Percentiles rank a stretch among this genome's conserved stretches.
Conservation (phyloP, 1,140 invertebrate genomes). For the Meloidogyne exigua region DNA sequence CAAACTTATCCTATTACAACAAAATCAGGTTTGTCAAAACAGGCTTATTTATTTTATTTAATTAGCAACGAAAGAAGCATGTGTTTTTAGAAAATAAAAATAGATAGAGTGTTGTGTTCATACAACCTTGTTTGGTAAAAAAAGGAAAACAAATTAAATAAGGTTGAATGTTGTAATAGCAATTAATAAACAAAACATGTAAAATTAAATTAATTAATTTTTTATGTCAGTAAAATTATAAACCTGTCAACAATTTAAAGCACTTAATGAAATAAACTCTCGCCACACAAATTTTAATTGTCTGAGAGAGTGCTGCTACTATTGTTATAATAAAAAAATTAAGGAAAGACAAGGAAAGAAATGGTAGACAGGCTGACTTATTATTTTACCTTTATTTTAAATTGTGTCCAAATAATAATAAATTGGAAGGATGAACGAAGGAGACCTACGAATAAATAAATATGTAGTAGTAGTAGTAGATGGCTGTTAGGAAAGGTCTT, state of each 20-base stretch:
- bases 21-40: too few relatives aligned
- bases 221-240: neutral
- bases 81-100: too few relatives aligned
- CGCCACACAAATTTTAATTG: constrained; percentile 4
- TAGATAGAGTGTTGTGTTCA: too few relatives aligned
- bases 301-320: neutral
- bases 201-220: neutral
- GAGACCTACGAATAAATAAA: neutral
- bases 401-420: neutral
- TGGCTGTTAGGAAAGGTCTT: neutral
- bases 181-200: neutral
- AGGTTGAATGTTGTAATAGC: neutral
- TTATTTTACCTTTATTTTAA: neutral
- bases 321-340: neutral
- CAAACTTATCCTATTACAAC: neutral
- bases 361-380: neutral
- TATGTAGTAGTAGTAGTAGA: too few relatives aligned
- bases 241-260: neutral
- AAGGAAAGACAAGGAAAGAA: neutral
- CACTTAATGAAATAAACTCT: constrained; percentile 5
- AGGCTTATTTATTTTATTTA: too few relatives aligned
- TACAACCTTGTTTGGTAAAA: too few relatives aligned
- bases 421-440: too few relatives aligned
- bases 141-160: too few relatives aligned
- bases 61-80: too few relatives aligned